These are phyloP conservation scores for Himalopsyche kuldschensis DNA, from an alignment of 2,888 invertebrate species.

Conservation along the genomic window DNA sequence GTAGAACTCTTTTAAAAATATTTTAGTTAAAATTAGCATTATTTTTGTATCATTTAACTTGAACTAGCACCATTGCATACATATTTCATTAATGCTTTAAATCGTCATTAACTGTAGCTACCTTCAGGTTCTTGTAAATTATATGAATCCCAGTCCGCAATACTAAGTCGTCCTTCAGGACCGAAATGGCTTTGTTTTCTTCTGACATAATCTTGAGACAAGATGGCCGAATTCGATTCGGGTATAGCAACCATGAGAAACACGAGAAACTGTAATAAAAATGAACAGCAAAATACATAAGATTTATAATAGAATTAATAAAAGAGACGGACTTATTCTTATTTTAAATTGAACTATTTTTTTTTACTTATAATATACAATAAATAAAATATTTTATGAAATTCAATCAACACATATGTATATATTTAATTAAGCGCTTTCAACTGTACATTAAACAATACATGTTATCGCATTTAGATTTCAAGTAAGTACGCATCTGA, in stretches of 20 bases:
- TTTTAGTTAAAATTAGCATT: not conserved
- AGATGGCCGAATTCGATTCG: not conserved
- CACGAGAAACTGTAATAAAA: not conserved
- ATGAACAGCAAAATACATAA: no score
- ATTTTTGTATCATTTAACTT: not conserved
- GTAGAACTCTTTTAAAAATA: not conserved
- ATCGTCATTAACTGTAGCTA: constrained; percentile 1
- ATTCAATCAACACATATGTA: no score
- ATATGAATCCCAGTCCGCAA: constrained; percentile 31
- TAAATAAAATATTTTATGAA: no score
- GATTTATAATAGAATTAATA: no score
- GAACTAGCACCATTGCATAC: no score
- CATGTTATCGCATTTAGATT: no score
- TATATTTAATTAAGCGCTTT: no score
- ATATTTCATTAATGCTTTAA: not conserved
- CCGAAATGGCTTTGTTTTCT: not conserved
- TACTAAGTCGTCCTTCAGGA: constrained; percentile 23
- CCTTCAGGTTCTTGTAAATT: constrained; percentile 35
- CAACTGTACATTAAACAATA: no score
- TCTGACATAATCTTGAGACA: not conserved
- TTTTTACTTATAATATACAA: no score
- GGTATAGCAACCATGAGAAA: not conserved
- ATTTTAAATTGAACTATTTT: not conserved
- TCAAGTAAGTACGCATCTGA: no score
- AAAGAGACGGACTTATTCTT: not conserved